These are phyloP conservation scores for Nesidiocoris tenuis DNA, from an alignment of 2,888 invertebrate genomes.

Conservation along the genomic window DNA sequence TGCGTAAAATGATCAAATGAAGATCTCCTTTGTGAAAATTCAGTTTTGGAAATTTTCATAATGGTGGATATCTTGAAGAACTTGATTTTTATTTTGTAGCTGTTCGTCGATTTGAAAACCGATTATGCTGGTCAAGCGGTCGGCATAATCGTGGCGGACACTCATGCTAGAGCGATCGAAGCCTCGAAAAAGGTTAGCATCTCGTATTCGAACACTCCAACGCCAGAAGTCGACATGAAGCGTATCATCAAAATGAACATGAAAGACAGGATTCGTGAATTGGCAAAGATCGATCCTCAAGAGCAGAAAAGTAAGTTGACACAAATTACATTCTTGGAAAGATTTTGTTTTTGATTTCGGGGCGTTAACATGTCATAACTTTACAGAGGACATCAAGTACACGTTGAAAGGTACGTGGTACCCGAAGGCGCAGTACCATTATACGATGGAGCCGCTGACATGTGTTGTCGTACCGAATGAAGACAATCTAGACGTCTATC, in stretches of 20 bases:
- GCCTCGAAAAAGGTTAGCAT: slow-evolving; percentile 63
- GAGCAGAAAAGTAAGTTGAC: slow-evolving; percentile 33
- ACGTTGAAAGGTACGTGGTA: slow-evolving; percentile 52
- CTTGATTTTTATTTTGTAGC: slow-evolving; percentile 20
- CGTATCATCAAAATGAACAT: slow-evolving; percentile 47
- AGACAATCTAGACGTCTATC: slow-evolving; percentile 66
- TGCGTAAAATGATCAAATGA: too few species aligned
- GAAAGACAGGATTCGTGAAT: slow-evolving; percentile 45
- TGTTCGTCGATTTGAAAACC: slow-evolving; percentile 54
- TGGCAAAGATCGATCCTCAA: slow-evolving; percentile 42
- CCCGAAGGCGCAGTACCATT: slow-evolving; percentile 65
- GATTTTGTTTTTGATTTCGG: too few species aligned
- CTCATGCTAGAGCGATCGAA: slow-evolving; percentile 60
- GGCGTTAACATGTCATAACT: too few species aligned
- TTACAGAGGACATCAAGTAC: slow-evolving; percentile 48
- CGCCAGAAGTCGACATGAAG: slow-evolving; percentile 49
- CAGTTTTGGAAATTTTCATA: too few species aligned
- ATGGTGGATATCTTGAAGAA: background rate
- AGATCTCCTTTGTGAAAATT: too few species aligned
- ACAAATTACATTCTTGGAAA: too few species aligned
- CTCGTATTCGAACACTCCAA: slow-evolving; percentile 57
- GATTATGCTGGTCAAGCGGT: slow-evolving; percentile 71
- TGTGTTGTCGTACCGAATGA: slow-evolving; percentile 68
- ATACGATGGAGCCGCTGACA: slow-evolving; percentile 71
- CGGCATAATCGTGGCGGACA: slow-evolving; percentile 70